Percentiles rank a stretch among this genome's conserved stretches.
Conservation (phyloP, 35 echinoderm and acorn worm species). For the Ptychodera flava region DNA sequence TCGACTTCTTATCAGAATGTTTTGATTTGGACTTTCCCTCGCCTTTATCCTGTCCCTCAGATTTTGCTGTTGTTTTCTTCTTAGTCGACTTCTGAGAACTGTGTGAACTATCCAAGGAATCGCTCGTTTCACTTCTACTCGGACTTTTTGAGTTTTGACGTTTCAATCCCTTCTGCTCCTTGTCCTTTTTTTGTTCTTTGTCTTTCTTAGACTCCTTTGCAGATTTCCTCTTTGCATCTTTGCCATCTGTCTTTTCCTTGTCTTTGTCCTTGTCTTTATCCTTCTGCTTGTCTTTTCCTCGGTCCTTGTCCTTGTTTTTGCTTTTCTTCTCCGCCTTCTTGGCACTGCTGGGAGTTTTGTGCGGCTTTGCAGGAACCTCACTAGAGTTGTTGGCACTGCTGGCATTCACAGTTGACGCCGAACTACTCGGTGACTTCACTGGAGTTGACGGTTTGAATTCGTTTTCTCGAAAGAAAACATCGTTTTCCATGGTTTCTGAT, state of each 20-base stretch:
- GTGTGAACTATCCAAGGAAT: neutral
- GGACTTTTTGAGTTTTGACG: neutral
- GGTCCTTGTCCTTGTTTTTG: neutral
- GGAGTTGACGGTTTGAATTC: neutral
- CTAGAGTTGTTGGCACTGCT: no score
- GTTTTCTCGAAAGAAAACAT: neutral
- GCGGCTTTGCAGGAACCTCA: neutral
- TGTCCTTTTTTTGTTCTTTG: neutral
- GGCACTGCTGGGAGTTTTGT: neutral
- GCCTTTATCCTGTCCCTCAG: neutral
- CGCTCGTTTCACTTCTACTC: neutral
- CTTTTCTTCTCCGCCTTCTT: neutral
- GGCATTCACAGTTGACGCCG: neutral
- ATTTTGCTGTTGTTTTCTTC: neutral
- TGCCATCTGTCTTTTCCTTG: neutral
- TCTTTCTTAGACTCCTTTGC: neutral
- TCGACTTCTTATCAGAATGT: neutral
- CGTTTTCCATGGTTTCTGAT: neutral
- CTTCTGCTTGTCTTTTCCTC: neutral
- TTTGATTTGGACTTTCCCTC: neutral
- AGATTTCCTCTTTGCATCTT: neutral
- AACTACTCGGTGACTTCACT: neutral
- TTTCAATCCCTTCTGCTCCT: neutral
- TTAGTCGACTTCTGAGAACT: neutral
- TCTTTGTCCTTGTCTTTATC: neutral